Conservation (phyloP, 2,797 vertebrate species). For the Cercopithecus petaurista region DNA sequence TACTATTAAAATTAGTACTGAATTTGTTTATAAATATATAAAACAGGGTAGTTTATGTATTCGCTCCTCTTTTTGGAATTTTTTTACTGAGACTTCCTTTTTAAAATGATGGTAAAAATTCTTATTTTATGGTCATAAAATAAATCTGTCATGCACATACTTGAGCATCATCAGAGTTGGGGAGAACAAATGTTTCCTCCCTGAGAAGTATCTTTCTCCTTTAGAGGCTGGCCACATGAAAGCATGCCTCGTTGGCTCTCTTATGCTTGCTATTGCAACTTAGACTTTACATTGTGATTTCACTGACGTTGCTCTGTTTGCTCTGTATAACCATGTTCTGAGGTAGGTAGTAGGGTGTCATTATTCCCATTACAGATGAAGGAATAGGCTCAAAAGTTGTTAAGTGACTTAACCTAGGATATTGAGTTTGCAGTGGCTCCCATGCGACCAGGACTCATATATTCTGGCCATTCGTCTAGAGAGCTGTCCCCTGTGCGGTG, state of each 20-base stretch:
- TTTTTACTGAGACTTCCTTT: slow-evolving; percentile 34
- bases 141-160: slow-evolving; percentile 36
- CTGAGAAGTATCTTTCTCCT: background rate
- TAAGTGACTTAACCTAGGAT: background rate
- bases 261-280: background rate
- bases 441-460: background rate
- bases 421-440: background rate
- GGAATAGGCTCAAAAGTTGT: background rate
- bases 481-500: background rate
- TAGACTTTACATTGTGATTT: slow-evolving; percentile 52
- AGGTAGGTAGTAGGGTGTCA: background rate
- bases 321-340: background rate
- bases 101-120: slow-evolving; percentile 32
- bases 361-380: slow-evolving; percentile 48
- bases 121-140: slow-evolving; percentile 38
- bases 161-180: background rate
- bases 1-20: background rate
- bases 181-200: slow-evolving; percentile 40
- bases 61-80: slow-evolving; percentile 23
- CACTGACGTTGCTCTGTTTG: background rate
- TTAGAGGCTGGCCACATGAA: background rate
- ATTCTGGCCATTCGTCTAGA: background rate
- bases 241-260: background rate
- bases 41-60: slow-evolving; percentile 37
- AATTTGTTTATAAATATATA: slow-evolving; percentile 34